Conservation (phyloP, 2,888 invertebrate genomes). For the Lottia gigantea region DNA sequence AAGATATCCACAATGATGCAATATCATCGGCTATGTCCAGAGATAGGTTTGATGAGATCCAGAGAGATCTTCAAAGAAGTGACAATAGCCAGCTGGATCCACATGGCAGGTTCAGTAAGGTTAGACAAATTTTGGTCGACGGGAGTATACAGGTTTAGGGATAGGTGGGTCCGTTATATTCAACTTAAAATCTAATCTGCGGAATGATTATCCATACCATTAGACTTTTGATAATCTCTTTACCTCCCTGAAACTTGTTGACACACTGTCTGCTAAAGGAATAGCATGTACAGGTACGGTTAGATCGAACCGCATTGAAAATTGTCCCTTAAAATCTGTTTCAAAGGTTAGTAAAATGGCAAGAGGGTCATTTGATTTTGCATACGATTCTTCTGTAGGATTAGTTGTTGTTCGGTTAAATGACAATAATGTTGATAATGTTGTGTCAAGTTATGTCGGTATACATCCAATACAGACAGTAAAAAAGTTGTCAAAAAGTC, state of each 20-base stretch:
- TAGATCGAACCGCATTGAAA: conserved; percentile 14
- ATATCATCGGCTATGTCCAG: conserved; percentile 15
- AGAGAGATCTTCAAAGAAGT: background rate
- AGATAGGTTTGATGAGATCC: conserved; percentile 7
- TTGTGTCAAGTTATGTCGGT: conserved; percentile 16
- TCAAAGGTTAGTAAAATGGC: too few relatives aligned
- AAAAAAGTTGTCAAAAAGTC: conserved; percentile 7
- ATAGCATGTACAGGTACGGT: conserved; percentile 24
- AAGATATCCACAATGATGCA: background rate
- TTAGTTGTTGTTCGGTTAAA: conserved; percentile 22
- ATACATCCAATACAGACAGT: conserved; percentile 4
- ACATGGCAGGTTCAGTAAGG: conserved; percentile 23
- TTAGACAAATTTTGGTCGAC: conserved; percentile 20
- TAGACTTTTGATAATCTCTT: conserved; percentile 30
- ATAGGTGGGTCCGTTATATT: too few relatives aligned
- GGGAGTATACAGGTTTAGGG: too few relatives aligned
- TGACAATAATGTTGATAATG: conserved; percentile 23
- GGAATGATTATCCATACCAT: conserved; percentile 16
- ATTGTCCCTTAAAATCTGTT: conserved; percentile 16
- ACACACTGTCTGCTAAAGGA: conserved; percentile 15
- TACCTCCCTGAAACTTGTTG: conserved; percentile 21
- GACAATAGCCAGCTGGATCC: conserved; percentile 13
- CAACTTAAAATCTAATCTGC: too few relatives aligned
- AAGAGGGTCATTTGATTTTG: too few relatives aligned
- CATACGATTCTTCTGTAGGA: background rate